Evolutionary conservation across 1,140 invertebrate species (phyloP).

Genomic region (Cotesia chilonis): DNA sequence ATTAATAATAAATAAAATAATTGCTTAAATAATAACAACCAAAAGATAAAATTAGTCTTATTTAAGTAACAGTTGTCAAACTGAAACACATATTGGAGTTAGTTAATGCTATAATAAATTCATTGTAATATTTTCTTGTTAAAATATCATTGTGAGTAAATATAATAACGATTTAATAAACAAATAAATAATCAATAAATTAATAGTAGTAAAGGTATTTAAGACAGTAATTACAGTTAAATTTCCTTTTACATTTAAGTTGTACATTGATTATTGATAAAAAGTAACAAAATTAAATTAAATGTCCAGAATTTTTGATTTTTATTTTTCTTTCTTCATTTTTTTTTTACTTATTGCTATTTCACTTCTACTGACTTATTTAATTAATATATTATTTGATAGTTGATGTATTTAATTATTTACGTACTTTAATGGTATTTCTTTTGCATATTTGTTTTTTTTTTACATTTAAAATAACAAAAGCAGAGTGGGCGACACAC

Average conservation of each 20-base stretch:
- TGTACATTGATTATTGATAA: constrained; percentile 16
- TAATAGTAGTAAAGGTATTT: not conserved
- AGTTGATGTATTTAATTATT: not conserved
- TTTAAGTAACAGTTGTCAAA: not conserved
- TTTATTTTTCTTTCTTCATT: constrained; percentile 1
- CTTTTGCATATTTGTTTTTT: constrained; percentile 44
- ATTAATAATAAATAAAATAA: not conserved
- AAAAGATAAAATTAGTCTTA: constrained; percentile 20
- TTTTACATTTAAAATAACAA: constrained; percentile 61
- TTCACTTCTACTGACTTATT: constrained; percentile 26
- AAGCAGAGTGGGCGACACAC: constrained; percentile 57
- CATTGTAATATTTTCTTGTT: constrained; percentile 7
- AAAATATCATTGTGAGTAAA: constrained; percentile 5
- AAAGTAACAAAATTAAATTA: constrained; percentile 9
- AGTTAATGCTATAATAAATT: not conserved
- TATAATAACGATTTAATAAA: constrained; percentile 3
- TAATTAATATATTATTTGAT: constrained; percentile 1
- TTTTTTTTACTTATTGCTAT: not conserved
- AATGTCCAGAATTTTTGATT: not conserved
- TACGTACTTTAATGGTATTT: constrained; percentile 48
- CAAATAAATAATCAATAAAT: constrained; percentile 1
- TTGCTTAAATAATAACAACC: not conserved
- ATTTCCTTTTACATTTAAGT: constrained; percentile 14
- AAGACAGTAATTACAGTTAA: constrained; percentile 4
- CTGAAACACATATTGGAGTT: not conserved